phyloP scores from a whole-genome alignment of 2,888 invertebrate genomes.

The Asteroscopus sphinx region DNA sequence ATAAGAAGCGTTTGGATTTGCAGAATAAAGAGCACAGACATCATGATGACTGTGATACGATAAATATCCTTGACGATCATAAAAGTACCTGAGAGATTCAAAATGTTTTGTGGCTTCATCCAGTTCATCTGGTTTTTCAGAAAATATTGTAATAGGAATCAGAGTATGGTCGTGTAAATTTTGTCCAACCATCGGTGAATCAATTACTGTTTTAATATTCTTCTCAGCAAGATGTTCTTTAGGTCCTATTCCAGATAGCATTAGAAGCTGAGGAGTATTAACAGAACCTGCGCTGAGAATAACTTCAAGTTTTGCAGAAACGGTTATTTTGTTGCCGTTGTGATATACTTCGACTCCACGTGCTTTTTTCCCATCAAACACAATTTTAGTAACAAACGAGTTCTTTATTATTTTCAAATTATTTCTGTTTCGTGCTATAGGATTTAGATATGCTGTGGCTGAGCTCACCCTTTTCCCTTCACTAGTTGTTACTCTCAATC shows the following conservation, averaged over 20 bases:
- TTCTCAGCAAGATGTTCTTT: constrained; percentile 30
- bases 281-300: constrained; percentile 47
- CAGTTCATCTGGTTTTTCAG: constrained; percentile 2
- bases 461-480: constrained; percentile 40
- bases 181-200: constrained; percentile 48
- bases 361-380: constrained; percentile 20
- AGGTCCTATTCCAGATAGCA: constrained; percentile 55
- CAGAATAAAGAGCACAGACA: constrained; percentile 25
- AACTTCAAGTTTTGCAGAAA: constrained; percentile 41
- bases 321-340: constrained; percentile 10
- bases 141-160: constrained; percentile 24
- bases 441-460: constrained; percentile 38
- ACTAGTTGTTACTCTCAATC: constrained; percentile 7
- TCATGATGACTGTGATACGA: constrained; percentile 4
- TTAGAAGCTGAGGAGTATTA: constrained; percentile 43
- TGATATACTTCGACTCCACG: constrained; percentile 35
- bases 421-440: constrained; percentile 19
- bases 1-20: constrained; percentile 4
- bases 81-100: constrained; percentile 35
- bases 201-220: constrained; percentile 19
- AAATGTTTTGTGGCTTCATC: constrained; percentile 13
- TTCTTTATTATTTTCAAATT: constrained; percentile 46
- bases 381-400: constrained; percentile 35
- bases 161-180: constrained; percentile 48
- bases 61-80: constrained; percentile 38